These are phyloP conservation scores for Trypoxylus dichotomus DNA, from an alignment of 1,140 invertebrate genomes.

Conservation along the genomic window DNA sequence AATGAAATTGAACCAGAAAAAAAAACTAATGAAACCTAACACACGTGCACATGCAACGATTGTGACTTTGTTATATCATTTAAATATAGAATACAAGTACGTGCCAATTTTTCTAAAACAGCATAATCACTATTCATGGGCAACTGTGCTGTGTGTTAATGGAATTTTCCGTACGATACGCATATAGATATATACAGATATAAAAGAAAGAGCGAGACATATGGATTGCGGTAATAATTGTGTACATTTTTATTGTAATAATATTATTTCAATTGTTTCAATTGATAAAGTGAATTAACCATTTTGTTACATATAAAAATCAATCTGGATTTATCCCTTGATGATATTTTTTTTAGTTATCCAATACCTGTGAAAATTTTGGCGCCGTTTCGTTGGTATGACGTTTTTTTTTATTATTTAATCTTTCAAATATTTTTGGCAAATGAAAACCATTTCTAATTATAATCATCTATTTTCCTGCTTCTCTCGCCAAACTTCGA, in stretches of 20 bases:
- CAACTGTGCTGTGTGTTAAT: background rate
- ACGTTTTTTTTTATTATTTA: background rate
- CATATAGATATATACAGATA: background rate
- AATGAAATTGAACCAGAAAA: too few relatives aligned
- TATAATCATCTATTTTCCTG: too few relatives aligned
- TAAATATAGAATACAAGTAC: background rate
- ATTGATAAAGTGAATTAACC: too few relatives aligned
- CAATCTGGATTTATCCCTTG: too few relatives aligned
- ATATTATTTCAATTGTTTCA: too few relatives aligned
- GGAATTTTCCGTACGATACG: background rate
- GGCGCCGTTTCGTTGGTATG: background rate
- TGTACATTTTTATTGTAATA: too few relatives aligned
- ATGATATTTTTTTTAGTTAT: background rate
- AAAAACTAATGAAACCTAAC: too few relatives aligned
- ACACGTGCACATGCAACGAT: too few relatives aligned
- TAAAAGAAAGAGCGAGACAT: too few relatives aligned
- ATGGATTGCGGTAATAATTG: too few relatives aligned
- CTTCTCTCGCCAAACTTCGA: too few relatives aligned
- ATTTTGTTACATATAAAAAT: too few relatives aligned
- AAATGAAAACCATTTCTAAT: background rate
- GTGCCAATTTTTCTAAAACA: background rate
- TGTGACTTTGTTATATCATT: background rate
- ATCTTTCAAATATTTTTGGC: background rate
- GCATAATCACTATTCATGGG: background rate
- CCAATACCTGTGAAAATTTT: background rate